phyloP scores from a whole-genome alignment of 2,888 invertebrate genomes.

The Amitus sp. region DNA sequence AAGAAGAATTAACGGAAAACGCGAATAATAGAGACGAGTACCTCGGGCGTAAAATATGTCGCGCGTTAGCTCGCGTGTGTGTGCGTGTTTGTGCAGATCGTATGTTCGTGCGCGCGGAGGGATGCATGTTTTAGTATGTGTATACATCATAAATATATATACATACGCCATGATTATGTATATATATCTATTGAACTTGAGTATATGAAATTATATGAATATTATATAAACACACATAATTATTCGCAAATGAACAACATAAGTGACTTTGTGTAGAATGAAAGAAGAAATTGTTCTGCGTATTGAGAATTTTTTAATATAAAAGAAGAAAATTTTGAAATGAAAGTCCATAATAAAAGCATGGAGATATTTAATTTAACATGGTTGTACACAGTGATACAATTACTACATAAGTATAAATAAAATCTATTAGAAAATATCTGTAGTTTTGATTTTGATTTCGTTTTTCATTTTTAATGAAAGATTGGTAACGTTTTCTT shows the following conservation, averaged over 20 bases:
- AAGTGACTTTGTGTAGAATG: constrained; percentile 31
- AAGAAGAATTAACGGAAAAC: not conserved
- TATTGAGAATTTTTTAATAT: constrained; percentile 16
- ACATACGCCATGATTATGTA: constrained; percentile 17
- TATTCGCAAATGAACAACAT: constrained; percentile 36
- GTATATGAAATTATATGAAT: constrained; percentile 37
- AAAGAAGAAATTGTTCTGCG: constrained; percentile 31
- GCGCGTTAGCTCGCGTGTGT: constrained; percentile 21
- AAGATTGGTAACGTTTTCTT: constrained; percentile 4
- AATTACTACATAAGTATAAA: constrained; percentile 66
- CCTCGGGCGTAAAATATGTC: not conserved
- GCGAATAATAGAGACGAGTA: not conserved
- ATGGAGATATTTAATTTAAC: constrained; percentile 37
- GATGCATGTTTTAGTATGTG: constrained; percentile 22
- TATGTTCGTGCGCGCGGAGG: constrained; percentile 23
- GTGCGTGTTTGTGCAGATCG: constrained; percentile 17
- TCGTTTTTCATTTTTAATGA: constrained; percentile 16
- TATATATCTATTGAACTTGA: constrained; percentile 29
- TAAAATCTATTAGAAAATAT: constrained; percentile 66
- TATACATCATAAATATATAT: constrained; percentile 33
- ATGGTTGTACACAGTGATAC: constrained; percentile 65
- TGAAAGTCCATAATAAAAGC: constrained; percentile 21
- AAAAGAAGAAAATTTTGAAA: constrained; percentile 13
- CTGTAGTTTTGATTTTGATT: constrained; percentile 42
- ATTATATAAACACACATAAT: constrained; percentile 38